A percentile compares a stretch with the other conserved stretches of the same genome.
Conservation (phyloP, 2,113 vertebrate genomes). For the Progne subis region DNA sequence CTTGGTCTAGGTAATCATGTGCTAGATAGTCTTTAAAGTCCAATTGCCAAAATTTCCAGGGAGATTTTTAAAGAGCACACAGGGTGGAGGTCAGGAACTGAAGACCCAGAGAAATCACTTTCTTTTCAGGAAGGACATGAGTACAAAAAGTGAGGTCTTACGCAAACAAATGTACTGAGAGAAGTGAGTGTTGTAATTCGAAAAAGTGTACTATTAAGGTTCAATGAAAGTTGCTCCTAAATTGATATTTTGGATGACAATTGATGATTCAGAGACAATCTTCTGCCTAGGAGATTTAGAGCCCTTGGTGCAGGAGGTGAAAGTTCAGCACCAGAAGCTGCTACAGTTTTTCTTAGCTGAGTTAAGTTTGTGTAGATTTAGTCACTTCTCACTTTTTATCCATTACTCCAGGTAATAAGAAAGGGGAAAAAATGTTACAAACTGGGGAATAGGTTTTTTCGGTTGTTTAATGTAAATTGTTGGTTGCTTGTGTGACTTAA, state of each 20-base stretch:
- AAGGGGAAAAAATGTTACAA: background rate
- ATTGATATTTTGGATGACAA: background rate
- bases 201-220: background rate
- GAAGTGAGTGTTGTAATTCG: background rate
- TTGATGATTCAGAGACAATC: background rate
- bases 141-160: background rate
- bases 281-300: background rate
- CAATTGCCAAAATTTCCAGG: background rate
- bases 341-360: slow-evolving; percentile 8
- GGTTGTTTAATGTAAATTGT: slow-evolving; percentile 37
- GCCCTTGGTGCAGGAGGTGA: background rate
- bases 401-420: slow-evolving; percentile 5
- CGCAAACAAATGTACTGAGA: background rate
- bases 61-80: background rate
- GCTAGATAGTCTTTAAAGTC: background rate
- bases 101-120: background rate
- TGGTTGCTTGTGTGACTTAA: slow-evolving; percentile 45
- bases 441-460: slow-evolving; percentile 38
- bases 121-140: background rate
- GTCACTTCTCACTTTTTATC: slow-evolving; percentile 31
- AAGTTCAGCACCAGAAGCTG: background rate
- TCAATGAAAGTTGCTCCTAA: background rate
- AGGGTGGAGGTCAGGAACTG: background rate
- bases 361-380: slow-evolving; percentile 24
- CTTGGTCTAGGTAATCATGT: background rate